phyloP scores from a whole-genome alignment of 2,888 invertebrate species.

The Melikaiella ostensackeni region DNA sequence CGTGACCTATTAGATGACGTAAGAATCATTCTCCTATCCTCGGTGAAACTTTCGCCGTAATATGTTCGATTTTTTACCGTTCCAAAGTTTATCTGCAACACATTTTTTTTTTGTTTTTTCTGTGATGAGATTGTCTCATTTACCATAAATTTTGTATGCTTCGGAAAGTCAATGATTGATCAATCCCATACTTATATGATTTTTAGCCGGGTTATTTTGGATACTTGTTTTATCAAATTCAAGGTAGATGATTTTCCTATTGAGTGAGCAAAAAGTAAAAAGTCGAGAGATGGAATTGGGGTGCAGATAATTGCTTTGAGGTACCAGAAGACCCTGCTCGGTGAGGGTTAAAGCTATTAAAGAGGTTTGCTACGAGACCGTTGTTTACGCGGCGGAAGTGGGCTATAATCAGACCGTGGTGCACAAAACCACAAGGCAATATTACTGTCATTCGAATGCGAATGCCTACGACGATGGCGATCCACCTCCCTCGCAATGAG shows the following conservation, averaged over 20 bases:
- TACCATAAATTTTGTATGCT: too few relatives aligned
- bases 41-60: too few relatives aligned
- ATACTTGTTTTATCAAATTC: constrained; percentile 32
- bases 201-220: background rate
- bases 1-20: too few relatives aligned
- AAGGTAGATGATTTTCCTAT: constrained; percentile 32
- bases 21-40: too few relatives aligned
- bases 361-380: constrained; percentile 66
- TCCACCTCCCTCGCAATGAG: constrained; percentile 65
- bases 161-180: too few relatives aligned
- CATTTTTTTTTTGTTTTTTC: too few relatives aligned
- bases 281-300: constrained; percentile 19
- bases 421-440: constrained; percentile 72
- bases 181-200: too few relatives aligned
- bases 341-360: constrained; percentile 66
- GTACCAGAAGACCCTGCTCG: background rate
- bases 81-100: too few relatives aligned
- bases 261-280: constrained; percentile 16
- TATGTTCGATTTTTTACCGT: too few relatives aligned
- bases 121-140: too few relatives aligned
- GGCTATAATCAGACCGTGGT: constrained; percentile 73
- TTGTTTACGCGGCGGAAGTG: constrained; percentile 73
- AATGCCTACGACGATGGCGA: constrained; percentile 56
- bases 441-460: constrained; percentile 73
- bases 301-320: constrained; percentile 37